Conservation (phyloP, 2,888 invertebrate species). For the Trachelus stipa region DNA sequence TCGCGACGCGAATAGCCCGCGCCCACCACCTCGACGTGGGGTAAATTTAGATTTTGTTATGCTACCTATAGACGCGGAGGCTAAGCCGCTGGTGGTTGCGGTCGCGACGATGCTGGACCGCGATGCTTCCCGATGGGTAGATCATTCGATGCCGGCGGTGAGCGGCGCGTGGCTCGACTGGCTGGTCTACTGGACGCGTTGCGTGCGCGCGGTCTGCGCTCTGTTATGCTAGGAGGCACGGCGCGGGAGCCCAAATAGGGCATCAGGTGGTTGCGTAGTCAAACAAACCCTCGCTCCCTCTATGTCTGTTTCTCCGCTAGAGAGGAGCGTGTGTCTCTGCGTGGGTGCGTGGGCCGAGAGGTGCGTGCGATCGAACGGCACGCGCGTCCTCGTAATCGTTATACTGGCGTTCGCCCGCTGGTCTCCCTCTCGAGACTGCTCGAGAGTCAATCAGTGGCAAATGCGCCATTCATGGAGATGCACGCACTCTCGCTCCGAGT, state of each 20-base stretch:
- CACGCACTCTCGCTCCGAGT: not conserved
- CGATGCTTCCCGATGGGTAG: not conserved
- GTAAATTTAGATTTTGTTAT: slow-evolving; percentile 62
- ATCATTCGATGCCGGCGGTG: not conserved
- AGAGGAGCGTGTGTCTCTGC: slow-evolving; percentile 14
- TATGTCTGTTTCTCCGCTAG: not conserved
- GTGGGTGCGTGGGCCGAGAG: slow-evolving; percentile 38
- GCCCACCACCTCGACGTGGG: slow-evolving; percentile 57
- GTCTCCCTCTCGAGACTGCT: not conserved
- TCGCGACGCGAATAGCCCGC: slow-evolving; percentile 61
- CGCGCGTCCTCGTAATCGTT: slow-evolving; percentile 10
- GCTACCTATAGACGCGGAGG: slow-evolving; percentile 27
- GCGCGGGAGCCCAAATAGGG: slow-evolving; percentile 64
- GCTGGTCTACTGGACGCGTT: slow-evolving; percentile 28
- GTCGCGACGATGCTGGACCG: not conserved
- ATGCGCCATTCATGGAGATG: not conserved
- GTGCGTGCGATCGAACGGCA: slow-evolving; percentile 16
- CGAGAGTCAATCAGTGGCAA: not conserved
- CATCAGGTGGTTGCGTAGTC: slow-evolving; percentile 60
- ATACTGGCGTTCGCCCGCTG: not conserved
- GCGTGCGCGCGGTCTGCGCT: slow-evolving; percentile 34
- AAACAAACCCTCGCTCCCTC: slow-evolving; percentile 39
- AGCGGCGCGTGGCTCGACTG: slow-evolving; percentile 17
- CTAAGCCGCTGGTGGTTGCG: not conserved
- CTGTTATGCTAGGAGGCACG: slow-evolving; percentile 43